phyloP scores from a whole-genome alignment of 2,113 vertebrate species.

The Myiopsitta monachus region DNA sequence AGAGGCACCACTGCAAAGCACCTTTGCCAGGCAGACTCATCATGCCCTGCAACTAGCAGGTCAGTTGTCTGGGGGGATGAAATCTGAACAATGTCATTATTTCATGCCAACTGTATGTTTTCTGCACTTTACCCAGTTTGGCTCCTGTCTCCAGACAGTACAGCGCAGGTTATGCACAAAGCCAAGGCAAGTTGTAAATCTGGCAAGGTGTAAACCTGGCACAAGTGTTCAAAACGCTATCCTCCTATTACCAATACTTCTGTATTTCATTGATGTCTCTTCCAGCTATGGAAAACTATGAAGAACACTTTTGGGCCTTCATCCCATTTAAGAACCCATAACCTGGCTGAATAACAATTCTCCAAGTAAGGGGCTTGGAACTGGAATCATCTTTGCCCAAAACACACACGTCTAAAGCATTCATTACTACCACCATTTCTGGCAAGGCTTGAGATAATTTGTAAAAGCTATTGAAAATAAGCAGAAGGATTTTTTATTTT shows the following conservation, averaged over 20 bases:
- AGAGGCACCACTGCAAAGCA: background rate
- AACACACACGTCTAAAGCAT: background rate
- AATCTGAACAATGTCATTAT: background rate
- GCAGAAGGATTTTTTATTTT: background rate
- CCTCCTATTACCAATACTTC: background rate
- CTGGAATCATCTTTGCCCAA: background rate
- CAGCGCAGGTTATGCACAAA: fast-evolving
- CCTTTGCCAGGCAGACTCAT: background rate
- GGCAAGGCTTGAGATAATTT: background rate
- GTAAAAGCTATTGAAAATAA: background rate
- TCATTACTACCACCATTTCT: background rate
- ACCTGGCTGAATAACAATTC: background rate
- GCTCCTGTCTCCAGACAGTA: background rate
- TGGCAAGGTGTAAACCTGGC: background rate
- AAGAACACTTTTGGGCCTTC: background rate
- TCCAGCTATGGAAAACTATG: background rate
- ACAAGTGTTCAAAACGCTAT: background rate
- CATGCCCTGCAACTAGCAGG: background rate
- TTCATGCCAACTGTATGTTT: fast-evolving
- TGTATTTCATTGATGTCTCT: background rate
- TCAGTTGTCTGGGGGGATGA: background rate
- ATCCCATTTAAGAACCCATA: background rate
- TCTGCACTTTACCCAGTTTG: background rate
- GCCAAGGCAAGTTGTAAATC: background rate
- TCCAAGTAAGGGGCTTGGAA: background rate